Conservation (phyloP, 2,113 vertebrate species). For the Eulemur rufifrons region DNA sequence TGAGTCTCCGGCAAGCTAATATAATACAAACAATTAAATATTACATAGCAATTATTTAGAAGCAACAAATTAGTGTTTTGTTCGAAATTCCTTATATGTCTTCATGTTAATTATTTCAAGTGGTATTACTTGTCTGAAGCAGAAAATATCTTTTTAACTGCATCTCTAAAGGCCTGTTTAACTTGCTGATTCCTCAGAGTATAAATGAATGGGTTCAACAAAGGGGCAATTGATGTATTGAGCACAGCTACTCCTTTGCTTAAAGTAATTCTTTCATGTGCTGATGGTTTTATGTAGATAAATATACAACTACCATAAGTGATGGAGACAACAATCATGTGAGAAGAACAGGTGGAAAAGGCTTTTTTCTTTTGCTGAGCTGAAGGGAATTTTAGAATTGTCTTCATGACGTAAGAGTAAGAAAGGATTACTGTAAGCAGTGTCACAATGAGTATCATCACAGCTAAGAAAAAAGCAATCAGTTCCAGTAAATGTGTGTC, state of each 20-base stretch:
- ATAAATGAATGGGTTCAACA: slow-evolving; percentile 64
- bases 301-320: slow-evolving; percentile 57
- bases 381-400: slow-evolving; percentile 51
- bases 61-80: background rate
- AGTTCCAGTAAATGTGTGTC: slow-evolving; percentile 47
- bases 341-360: slow-evolving; percentile 54
- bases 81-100: background rate
- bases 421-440: slow-evolving; percentile 37
- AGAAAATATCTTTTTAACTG: slow-evolving; percentile 5
- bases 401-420: slow-evolving; percentile 31
- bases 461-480: slow-evolving; percentile 16
- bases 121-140: background rate
- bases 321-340: slow-evolving; percentile 52
- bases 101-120: background rate
- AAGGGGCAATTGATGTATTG: slow-evolving; percentile 39
- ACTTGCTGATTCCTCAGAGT: slow-evolving; percentile 62
- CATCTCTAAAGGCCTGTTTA: slow-evolving; percentile 15
- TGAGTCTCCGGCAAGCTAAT: background rate
- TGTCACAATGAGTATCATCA: background rate
- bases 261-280: slow-evolving; percentile 33
- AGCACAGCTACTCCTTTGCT: slow-evolving; percentile 49
- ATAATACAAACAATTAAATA: background rate
- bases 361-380: slow-evolving; percentile 51
- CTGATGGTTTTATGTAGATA: slow-evolving; percentile 41
- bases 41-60: background rate